These are phyloP conservation scores for Melierax canorus DNA, from an alignment of 2,113 vertebrate genomes.

Conservation along the genomic window DNA sequence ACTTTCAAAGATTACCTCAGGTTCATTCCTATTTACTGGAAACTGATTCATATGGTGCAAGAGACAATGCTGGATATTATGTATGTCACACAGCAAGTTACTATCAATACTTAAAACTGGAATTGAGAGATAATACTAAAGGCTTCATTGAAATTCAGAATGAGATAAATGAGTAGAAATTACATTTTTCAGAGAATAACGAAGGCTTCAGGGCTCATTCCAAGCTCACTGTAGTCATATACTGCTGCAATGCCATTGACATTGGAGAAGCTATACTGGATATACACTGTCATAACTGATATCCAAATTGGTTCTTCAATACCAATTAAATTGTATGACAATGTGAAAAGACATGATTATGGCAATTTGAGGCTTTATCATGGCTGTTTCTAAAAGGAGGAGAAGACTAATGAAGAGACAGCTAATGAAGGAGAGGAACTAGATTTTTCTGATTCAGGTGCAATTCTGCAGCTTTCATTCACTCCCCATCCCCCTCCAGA, in stretches of 20 bases:
- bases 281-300: neutral
- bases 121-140: neutral
- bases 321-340: slow-evolving; percentile 11
- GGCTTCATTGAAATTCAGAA: slow-evolving; percentile 26
- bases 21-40: neutral
- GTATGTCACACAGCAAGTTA: neutral
- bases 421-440: neutral
- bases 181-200: neutral
- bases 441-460: neutral
- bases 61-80: neutral
- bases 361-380: neutral
- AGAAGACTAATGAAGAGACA: neutral
- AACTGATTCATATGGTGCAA: neutral
- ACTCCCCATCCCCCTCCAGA: fast-evolving
- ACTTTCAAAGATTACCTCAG: neutral
- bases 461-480: neutral
- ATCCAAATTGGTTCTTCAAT: neutral
- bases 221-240: neutral
- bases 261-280: neutral
- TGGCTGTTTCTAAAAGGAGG: neutral
- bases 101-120: slow-evolving; percentile 3
- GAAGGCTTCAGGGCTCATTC: neutral
- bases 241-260: neutral
- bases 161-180: slow-evolving; percentile 5
- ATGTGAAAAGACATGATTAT: neutral